Conservation (phyloP, 2,888 invertebrate genomes). For the Dicranocentrus wangi region DNA sequence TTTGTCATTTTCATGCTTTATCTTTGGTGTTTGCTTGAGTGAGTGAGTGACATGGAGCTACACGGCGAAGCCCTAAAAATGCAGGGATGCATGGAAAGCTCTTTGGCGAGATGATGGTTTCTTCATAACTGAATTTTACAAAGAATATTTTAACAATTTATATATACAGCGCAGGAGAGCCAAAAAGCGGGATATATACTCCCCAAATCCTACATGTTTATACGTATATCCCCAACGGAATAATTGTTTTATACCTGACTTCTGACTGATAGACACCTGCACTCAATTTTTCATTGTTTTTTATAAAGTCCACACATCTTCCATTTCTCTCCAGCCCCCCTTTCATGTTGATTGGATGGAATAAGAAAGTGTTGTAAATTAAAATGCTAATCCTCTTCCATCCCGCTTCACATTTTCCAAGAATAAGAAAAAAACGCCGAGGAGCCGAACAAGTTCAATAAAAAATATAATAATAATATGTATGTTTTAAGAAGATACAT, state of each 20-base stretch:
- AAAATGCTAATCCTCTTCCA: conserved; percentile 52
- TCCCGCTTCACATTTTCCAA: conserved; percentile 25
- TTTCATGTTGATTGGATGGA: conserved; percentile 7
- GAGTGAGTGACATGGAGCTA: conserved; percentile 47
- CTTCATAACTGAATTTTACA: neutral
- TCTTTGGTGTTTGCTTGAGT: conserved; percentile 59
- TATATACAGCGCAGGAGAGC: neutral
- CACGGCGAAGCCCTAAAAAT: neutral
- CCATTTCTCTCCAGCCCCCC: neutral
- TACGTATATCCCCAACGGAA: neutral
- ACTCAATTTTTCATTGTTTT: conserved; percentile 60
- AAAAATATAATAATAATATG: neutral
- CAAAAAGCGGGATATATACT: neutral
- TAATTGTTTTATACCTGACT: conserved; percentile 52
- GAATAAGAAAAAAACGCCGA: conserved; percentile 18
- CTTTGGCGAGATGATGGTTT: neutral
- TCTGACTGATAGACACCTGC: conserved; percentile 54
- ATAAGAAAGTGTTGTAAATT: conserved; percentile 33
- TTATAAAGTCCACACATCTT: conserved; percentile 36
- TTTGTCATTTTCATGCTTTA: conserved; percentile 59
- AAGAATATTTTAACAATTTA: conserved; percentile 17
- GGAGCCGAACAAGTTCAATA: conserved; percentile 3
- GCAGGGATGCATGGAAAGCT: neutral
- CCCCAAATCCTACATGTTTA: neutral
- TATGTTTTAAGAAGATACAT: neutral